These are phyloP conservation scores for Chrysolina oricalcia DNA, from an alignment of 2,888 invertebrate genomes.

Conservation along the genomic window DNA sequence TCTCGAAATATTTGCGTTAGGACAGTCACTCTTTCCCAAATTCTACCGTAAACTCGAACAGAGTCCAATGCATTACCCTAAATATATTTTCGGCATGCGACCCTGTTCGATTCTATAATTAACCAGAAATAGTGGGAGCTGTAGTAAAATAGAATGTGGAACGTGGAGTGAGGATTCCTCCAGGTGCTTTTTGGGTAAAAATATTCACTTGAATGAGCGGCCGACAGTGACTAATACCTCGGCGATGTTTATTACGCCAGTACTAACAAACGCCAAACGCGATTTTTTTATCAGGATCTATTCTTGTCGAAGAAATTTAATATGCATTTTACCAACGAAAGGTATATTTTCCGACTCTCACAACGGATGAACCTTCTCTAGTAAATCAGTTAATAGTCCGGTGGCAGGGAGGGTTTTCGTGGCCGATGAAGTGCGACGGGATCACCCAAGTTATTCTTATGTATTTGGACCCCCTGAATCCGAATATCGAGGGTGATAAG, in stretches of 20 bases:
- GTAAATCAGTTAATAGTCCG: too few relatives aligned
- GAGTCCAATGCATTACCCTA: slow-evolving; percentile 12
- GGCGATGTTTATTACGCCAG: slow-evolving; percentile 6
- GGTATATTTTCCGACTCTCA: not conserved
- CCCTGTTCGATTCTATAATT: slow-evolving; percentile 46
- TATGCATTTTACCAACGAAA: not conserved
- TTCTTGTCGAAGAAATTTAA: slow-evolving; percentile 16
- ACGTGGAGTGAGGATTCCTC: slow-evolving; percentile 51
- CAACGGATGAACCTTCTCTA: too few relatives aligned
- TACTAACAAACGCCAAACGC: slow-evolving; percentile 1
- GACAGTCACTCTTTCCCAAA: not conserved
- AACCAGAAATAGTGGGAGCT: slow-evolving; percentile 45
- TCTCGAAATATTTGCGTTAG: too few relatives aligned
- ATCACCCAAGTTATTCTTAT: too few relatives aligned
- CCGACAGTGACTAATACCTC: slow-evolving; percentile 32
- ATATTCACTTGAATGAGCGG: slow-evolving; percentile 47
- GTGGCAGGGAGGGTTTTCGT: too few relatives aligned
- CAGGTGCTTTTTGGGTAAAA: slow-evolving; percentile 57
- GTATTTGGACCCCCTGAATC: too few relatives aligned
- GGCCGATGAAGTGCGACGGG: too few relatives aligned
- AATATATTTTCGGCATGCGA: slow-evolving; percentile 13
- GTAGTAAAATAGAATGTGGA: slow-evolving; percentile 56
- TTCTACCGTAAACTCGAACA: not conserved
- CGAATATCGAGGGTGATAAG: too few relatives aligned
- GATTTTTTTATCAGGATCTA: not conserved